Base-by-base conservation (phyloP, 1,140 invertebrate species). In the Cyclargus thomasi region DNA sequence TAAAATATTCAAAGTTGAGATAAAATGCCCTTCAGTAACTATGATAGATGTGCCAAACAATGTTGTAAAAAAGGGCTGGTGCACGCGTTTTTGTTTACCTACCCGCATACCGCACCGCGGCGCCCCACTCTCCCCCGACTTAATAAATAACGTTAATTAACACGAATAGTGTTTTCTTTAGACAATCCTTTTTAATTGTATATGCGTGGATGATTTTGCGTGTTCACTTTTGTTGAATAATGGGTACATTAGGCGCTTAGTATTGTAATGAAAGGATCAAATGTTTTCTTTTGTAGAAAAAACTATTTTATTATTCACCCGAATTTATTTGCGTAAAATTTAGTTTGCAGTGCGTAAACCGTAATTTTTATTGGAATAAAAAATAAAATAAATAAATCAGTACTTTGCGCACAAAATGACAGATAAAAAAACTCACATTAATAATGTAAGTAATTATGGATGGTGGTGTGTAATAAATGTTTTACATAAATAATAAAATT, bases 11-110 rank as follows among this genome's bases (percentile, higher is more conserved):
- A 20, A 11, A 55, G n/a, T 20, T 21, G 55, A 59, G 55, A 59
- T 59, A 59, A 59, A 59, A 59, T 20, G 55, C 55, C 55, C 55
- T 59, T 59, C 55, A 59, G 55, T 59, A 59, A 59, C 55, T 59
- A 59, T 59, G 55, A 59, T 59, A 59, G 55, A 59, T 59, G 55
- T 59, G 55, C 55, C 55, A 59, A 59, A 59, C 55, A 59, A 22
- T 18, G 18, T 3, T 17, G 18, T n/a, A 18, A 59, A 59, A 59
- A 59, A 59, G 55, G 55, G 55, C 55, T 20, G 55, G 55, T 8
- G 53, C 55, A 59, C 55, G 55, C 55, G 55, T 59, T 59, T 59
- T 59, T 59, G 55, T 59, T 59, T 59, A 20, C 55, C 4, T 21
- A 59, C 55, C 55, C 55, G 55, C 55, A 59, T 59, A 59, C 55